Percentiles rank a stretch among this genome's conserved stretches.
Conservation (phyloP, 2,888 invertebrate genomes). For the Scrobipalpa costella region DNA sequence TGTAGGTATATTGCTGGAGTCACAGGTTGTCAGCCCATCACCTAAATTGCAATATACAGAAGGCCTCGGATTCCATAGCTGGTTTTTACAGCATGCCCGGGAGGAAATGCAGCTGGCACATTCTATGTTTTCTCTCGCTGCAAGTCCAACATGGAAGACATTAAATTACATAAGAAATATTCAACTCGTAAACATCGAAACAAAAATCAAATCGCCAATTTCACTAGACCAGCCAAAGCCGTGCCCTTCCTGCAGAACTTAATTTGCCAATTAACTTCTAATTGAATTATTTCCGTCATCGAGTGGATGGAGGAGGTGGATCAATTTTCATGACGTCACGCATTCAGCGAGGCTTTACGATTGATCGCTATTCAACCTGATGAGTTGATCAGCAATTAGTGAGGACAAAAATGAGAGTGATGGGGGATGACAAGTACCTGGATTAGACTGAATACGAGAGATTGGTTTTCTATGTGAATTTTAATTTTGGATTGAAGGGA, state of each 20-base stretch:
- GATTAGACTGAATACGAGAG: neutral
- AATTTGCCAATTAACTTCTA: conserved; percentile 77
- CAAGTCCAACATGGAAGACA: too few relatives aligned
- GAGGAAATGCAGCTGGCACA: too few relatives aligned
- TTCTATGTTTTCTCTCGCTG: too few relatives aligned
- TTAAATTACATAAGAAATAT: too few relatives aligned
- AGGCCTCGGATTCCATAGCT: too few relatives aligned
- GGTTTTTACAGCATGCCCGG: too few relatives aligned
- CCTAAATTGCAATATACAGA: too few relatives aligned
- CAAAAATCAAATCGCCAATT: neutral
- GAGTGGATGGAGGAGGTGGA: conserved; percentile 42
- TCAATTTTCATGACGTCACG: conserved; percentile 23
- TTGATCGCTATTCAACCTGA: conserved; percentile 16
- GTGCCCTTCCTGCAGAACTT: conserved; percentile 59
- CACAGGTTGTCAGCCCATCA: too few relatives aligned
- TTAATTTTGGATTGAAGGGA: neutral
- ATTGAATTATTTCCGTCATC: conserved; percentile 77
- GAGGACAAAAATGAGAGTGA: conserved; percentile 12
- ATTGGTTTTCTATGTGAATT: neutral
- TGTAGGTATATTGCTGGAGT: too few relatives aligned
- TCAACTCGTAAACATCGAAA: neutral
- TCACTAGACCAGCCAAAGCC: conserved; percentile 42
- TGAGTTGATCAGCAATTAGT: conserved; percentile 23
- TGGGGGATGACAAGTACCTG: conserved; percentile 2
- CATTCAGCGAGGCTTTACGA: conserved; percentile 23